Conservation (phyloP, 2,888 invertebrate species). For the Lymantria monacha region DNA sequence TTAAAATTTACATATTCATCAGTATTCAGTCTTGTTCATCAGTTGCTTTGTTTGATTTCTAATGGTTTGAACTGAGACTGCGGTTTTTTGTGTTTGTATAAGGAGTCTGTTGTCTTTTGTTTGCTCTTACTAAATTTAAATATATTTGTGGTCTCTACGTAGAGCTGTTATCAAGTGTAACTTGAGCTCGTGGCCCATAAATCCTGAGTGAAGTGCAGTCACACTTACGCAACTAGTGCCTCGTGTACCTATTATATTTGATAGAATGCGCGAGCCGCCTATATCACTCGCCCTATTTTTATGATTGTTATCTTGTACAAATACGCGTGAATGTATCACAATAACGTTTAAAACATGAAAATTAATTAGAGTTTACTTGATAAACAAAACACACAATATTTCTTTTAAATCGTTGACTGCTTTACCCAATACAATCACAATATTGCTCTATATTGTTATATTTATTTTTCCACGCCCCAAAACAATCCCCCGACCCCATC, state of each 20-base stretch:
- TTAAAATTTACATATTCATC: background rate
- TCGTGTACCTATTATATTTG: slow-evolving; percentile 36
- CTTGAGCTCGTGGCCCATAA: slow-evolving; percentile 67
- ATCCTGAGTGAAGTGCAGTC: slow-evolving; percentile 59
- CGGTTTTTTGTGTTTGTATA: slow-evolving; percentile 16
- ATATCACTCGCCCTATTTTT: slow-evolving; percentile 39
- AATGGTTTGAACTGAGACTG: background rate
- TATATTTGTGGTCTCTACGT: slow-evolving; percentile 49
- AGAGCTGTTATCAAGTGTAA: slow-evolving; percentile 73
- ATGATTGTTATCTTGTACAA: slow-evolving; percentile 31
- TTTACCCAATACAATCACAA: background rate
- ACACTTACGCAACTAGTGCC: slow-evolving; percentile 72
- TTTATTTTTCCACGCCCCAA: slow-evolving; percentile 35
- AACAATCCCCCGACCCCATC: slow-evolving; percentile 47
- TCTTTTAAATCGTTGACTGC: background rate
- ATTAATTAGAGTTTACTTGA: background rate
- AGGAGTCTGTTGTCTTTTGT: slow-evolving; percentile 44
- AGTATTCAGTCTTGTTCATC: background rate
- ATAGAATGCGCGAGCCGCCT: slow-evolving; percentile 48
- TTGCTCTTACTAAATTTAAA: slow-evolving; percentile 48
- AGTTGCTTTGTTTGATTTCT: background rate
- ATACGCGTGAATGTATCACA: slow-evolving; percentile 4
- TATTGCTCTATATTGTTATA: background rate
- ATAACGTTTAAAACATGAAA: background rate
- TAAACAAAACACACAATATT: background rate